Percentiles rank a stretch among this genome's conserved stretches.
Conservation (phyloP, 1,140 invertebrate genomes). For the Psix sp. region DNA sequence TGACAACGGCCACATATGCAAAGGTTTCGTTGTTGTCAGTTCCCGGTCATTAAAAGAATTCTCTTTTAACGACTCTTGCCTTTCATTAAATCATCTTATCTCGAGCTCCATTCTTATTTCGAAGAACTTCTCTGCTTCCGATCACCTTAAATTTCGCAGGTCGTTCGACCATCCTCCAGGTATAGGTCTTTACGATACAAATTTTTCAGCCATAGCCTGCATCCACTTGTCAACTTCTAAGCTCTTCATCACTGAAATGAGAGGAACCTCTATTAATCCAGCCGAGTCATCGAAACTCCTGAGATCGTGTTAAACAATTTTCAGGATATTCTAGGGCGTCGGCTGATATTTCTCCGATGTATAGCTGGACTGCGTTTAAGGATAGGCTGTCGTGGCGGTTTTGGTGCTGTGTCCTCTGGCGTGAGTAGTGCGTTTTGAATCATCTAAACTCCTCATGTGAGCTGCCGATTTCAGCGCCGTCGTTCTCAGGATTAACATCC, state of each 20-base stretch:
- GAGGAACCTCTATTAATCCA: slow-evolving; percentile 2
- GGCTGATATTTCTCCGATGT: no score
- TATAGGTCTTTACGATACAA: slow-evolving; percentile 12
- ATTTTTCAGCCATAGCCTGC: slow-evolving; percentile 12
- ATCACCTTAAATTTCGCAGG: background rate
- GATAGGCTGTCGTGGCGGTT: no score
- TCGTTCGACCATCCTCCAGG: slow-evolving; percentile 7
- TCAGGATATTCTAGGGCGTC: slow-evolving; percentile 5
- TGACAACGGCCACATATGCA: no score
- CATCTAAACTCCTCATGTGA: background rate
- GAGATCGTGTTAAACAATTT: slow-evolving; percentile 9
- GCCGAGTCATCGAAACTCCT: background rate
- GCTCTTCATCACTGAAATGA: slow-evolving; percentile 12
- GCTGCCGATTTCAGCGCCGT: background rate
- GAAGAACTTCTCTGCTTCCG: background rate
- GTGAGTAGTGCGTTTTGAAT: background rate
- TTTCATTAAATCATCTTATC: background rate
- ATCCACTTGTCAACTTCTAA: background rate
- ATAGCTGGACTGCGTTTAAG: no score
- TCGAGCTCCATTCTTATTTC: background rate
- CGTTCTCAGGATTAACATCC: no score
- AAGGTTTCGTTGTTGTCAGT: no score
- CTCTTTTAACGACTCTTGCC: background rate
- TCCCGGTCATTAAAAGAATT: no score
- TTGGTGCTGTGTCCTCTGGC: no score